Conservation (phyloP, 2,888 invertebrate species). For the Dicycla oo region DNA sequence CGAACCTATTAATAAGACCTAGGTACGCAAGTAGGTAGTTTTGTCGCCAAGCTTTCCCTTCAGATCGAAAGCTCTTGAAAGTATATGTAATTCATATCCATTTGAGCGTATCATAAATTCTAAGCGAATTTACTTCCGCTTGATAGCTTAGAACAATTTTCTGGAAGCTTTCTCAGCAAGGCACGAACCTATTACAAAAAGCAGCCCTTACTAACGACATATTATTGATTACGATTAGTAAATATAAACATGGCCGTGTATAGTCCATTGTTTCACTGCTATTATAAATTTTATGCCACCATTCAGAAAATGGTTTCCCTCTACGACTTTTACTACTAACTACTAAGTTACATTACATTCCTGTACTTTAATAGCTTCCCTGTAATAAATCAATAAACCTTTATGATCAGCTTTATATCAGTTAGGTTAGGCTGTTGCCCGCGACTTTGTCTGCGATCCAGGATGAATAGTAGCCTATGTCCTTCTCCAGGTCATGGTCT, state of each 20-base stretch:
- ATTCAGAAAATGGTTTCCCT: slow-evolving; percentile 50
- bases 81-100: background rate
- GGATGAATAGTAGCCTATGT: too few species aligned
- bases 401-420: slow-evolving; percentile 28
- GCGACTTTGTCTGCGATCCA: too few species aligned
- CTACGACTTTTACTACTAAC: slow-evolving; percentile 45
- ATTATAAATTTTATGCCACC: slow-evolving; percentile 45
- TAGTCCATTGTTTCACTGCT: slow-evolving; percentile 45
- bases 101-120: slow-evolving; percentile 6
- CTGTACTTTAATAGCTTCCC: slow-evolving; percentile 48
- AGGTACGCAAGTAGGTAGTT: background rate
- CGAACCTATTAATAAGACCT: too few species aligned
- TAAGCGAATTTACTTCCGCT: background rate
- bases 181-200: slow-evolving; percentile 31
- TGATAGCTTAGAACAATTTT: slow-evolving; percentile 1
- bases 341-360: slow-evolving; percentile 41
- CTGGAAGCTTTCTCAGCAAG: background rate
- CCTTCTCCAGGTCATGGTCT: too few species aligned
- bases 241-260: slow-evolving; percentile 42
- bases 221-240: slow-evolving; percentile 54
- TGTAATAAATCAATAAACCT: slow-evolving; percentile 50
- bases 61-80: background rate
- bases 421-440: too few species aligned
- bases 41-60: background rate
- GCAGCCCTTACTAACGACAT: slow-evolving; percentile 27